These are phyloP conservation scores for Dermolepida albohirtum DNA, from an alignment of 2,888 invertebrate species.

Conservation along the genomic window DNA sequence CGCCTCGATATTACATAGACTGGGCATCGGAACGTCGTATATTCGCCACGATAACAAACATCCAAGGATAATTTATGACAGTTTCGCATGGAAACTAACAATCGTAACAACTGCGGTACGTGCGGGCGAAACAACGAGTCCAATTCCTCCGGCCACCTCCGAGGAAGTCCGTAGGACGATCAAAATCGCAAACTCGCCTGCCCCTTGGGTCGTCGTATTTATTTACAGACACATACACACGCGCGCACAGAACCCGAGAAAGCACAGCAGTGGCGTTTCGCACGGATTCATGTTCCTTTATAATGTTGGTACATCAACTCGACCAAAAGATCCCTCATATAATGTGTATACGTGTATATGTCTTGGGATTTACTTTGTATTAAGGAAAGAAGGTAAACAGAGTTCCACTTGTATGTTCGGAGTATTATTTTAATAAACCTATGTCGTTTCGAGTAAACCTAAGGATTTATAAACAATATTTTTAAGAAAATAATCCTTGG, in stretches of 20 bases:
- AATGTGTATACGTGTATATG: constrained; percentile 18
- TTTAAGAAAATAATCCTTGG: no score
- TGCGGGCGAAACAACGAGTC: background rate
- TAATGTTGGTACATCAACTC: constrained; percentile 19
- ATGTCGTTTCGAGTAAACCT: background rate
- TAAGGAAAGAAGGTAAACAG: constrained; percentile 26
- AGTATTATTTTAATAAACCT: constrained; percentile 15
- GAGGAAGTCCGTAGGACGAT: constrained; percentile 12
- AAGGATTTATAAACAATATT: no score
- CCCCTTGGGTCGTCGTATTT: constrained; percentile 20
- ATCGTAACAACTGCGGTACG: constrained; percentile 30
- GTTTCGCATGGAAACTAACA: constrained; percentile 41
- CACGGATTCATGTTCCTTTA: constrained; percentile 32
- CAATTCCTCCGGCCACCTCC: background rate
- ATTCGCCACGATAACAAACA: constrained; percentile 39
- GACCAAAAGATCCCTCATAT: constrained; percentile 10
- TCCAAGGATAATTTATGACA: constrained; percentile 42
- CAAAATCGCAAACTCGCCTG: constrained; percentile 24
- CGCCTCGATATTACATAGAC: constrained; percentile 19
- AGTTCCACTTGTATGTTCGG: constrained; percentile 12
- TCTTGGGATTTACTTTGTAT: constrained; percentile 19
- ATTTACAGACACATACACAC: constrained; percentile 22
- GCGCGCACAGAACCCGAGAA: no score
- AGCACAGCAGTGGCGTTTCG: constrained; percentile 11
- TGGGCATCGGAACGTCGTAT: constrained; percentile 6